Conservation (phyloP, 1,140 invertebrate species). For the Thaumatotibia leucotreta region DNA sequence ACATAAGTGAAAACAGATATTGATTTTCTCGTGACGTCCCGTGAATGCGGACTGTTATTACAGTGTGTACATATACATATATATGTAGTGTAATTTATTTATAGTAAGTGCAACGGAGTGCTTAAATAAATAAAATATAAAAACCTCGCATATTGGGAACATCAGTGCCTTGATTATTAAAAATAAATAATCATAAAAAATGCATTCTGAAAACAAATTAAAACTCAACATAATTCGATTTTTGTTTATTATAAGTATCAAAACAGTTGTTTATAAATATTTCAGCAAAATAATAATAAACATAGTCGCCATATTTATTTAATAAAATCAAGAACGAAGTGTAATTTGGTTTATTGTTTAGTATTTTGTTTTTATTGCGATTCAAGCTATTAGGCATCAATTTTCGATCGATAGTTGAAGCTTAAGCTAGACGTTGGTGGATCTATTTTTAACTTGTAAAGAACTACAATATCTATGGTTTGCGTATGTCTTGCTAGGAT, state of each 20-base stretch:
- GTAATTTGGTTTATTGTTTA: background rate
- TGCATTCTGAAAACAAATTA: background rate
- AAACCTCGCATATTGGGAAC: background rate
- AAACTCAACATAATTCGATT: background rate
- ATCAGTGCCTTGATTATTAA: conserved; percentile 29
- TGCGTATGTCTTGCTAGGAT: background rate
- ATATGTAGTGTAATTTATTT: conserved; percentile 50
- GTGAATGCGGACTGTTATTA: conserved; percentile 41
- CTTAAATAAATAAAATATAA: conserved; percentile 14
- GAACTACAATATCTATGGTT: background rate
- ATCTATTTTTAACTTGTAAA: background rate
- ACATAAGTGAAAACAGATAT: conserved; percentile 30
- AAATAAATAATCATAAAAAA: conserved; percentile 6
- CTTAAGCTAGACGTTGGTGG: background rate
- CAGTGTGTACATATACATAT: conserved; percentile 55
- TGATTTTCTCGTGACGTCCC: conserved; percentile 63
- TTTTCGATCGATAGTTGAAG: background rate
- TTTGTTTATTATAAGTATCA: background rate
- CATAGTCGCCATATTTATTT: conserved; percentile 10
- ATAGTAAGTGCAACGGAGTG: conserved; percentile 39
- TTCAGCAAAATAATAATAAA: background rate
- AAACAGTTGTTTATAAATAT: background rate
- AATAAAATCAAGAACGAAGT: background rate
- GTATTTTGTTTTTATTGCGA: conserved; percentile 1
- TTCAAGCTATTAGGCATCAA: conserved; percentile 10